These are phyloP conservation scores for Cyanistes caeruleus DNA, from an alignment of 2,113 vertebrate species.

Conservation along the genomic window DNA sequence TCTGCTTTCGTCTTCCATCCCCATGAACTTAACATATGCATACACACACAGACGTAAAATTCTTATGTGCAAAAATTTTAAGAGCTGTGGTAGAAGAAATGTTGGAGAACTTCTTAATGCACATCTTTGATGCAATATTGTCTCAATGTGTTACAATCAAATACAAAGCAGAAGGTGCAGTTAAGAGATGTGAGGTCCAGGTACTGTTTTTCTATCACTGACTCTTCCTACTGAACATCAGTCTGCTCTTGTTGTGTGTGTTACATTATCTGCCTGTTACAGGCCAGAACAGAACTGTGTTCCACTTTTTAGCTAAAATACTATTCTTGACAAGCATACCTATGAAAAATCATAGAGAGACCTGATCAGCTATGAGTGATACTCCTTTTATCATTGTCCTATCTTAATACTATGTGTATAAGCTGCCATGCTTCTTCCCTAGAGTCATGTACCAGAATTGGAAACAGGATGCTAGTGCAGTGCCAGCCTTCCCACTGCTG, in stretches of 20 bases:
- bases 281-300: neutral
- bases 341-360: neutral
- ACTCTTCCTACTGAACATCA: neutral
- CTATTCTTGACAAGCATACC: neutral
- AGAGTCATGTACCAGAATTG: neutral
- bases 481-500: neutral
- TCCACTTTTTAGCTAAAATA: neutral
- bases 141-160: neutral
- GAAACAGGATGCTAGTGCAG: neutral
- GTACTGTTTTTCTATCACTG: neutral
- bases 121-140: neutral
- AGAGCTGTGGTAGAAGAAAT: neutral
- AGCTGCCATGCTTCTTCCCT: neutral
- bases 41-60: neutral
- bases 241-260: neutral
- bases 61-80: neutral
- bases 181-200: neutral
- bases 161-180: neutral
- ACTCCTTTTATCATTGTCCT: neutral
- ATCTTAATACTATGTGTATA: neutral
- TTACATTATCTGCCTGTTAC: neutral
- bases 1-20: neutral
- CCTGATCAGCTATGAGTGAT: neutral
- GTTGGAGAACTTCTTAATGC: neutral
- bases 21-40: neutral